Evolutionary conservation across 1,140 invertebrate species (phyloP), one percentile per base, ranked within the genome.

Genomic region (Halyomorpha halys): DNA sequence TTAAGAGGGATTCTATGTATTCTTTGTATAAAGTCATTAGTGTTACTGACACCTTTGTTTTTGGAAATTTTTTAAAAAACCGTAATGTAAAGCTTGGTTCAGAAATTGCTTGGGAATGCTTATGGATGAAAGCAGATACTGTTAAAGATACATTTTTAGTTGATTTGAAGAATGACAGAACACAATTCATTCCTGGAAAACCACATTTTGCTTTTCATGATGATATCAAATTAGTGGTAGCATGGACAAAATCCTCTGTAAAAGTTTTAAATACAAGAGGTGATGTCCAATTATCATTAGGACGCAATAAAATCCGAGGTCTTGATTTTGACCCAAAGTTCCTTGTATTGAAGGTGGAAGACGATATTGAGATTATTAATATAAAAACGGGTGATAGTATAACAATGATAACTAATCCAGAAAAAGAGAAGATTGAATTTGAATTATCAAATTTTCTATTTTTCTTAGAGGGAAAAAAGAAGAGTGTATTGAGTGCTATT

Each of bases 121-220:
- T 56, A 4, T 56, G 53, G 53, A 56, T 56, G 53, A 56, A 56
- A 25, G 53, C 53, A 5, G 53, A 56, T 23, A 19, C 53, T 23
- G 23, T 56, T 27, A 56, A 56, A 56, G 23, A 56, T 25, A 56
- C 53, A 23, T 56, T 56, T 25, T 23, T 56, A 23, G 23, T 56
- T 23, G 23, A 56, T 25, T 56, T 56, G 14, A 56, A 56, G 23
- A 23, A 56, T 56, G 9, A 23, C 18, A 23, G 6, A 16, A 56
- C 53, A 8, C 9, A 56, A 56, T 56, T 23, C 27, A 56, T 56
- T 23, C 3, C 53, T 27, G 53, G 53, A 15, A 56, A 56, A 56
- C 53, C 53, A 16, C 53, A 56, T 56, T 23, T 56, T 56, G 53
- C 53, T 23, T 56, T 56, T 15, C 3, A 56, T 56, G 53, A 56